Evolutionary conservation across 2,888 invertebrate species (phyloP).

Genomic region (Melanostoma mellinum): DNA sequence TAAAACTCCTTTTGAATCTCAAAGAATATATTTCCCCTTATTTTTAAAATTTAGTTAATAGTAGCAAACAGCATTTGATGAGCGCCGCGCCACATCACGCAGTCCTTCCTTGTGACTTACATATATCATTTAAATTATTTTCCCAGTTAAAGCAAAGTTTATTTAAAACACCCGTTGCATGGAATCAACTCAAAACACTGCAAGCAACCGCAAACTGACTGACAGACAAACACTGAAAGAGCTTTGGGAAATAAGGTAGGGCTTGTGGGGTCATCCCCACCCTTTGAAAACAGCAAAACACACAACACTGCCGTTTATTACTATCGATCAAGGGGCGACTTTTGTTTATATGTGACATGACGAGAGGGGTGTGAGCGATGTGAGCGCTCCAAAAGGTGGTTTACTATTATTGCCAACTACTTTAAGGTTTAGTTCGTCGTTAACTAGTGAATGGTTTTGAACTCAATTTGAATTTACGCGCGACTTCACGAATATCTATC

Average conservation of each 20-base stretch:
- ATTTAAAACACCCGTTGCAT: constrained; percentile 4
- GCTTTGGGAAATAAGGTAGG: constrained; percentile 58
- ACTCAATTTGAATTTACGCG: constrained; percentile 75
- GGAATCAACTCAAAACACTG: constrained; percentile 8
- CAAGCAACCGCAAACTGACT: constrained; percentile 49
- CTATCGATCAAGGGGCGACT: constrained; percentile 66
- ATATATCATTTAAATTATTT: neutral
- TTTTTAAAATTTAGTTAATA: no score
- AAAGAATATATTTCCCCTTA: no score
- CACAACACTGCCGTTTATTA: constrained; percentile 51
- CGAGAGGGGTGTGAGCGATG: constrained; percentile 47
- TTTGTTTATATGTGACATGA: constrained; percentile 39
- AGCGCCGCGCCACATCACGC: no score
- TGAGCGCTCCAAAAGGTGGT: constrained; percentile 52
- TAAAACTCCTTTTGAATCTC: no score
- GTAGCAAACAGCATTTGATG: no score
- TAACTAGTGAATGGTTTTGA: constrained; percentile 79
- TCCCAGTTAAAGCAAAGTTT: neutral
- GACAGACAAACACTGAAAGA: constrained; percentile 19
- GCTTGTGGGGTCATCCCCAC: constrained; percentile 66
- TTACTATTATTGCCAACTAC: constrained; percentile 76
- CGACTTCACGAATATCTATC: constrained; percentile 5
- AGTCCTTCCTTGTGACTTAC: no score
- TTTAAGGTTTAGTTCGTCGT: constrained; percentile 78
- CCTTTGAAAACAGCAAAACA: constrained; percentile 20